Evolutionary conservation across 2,888 invertebrate species (phyloP), one percentile per base, ranked within the genome.

Genomic region (Cremastobaeus sp.): DNA sequence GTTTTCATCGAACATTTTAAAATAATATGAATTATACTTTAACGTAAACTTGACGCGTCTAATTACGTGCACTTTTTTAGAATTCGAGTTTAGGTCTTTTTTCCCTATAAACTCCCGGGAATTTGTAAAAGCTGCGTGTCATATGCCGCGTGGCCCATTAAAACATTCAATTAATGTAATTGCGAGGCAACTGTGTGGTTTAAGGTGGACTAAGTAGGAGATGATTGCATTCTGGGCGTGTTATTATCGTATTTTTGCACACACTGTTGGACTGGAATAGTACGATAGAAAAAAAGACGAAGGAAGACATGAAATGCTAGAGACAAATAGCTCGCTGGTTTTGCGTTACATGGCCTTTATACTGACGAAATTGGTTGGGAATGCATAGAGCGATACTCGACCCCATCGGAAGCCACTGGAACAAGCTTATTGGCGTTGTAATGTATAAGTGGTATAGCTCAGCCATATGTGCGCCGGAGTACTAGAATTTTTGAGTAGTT

Each of bases 361-460:
- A 32, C 21, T 18, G 43, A 18, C 48, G 57, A 73, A 73, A 73
- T 73, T 73, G 66, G 66, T 68, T 62, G 60, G 45, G 30, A 65
- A 64, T 37, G 64, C 20, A n/a, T 39, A 35, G 60, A 25, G 50
- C 25, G 62, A 57, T 64, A 65, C 65, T 70, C 70, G 55, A 70
- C 35, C 48, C 55, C 55, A 59, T 66, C 70, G 74, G 59, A 66
- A 50, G 59, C 70, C 20, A 28, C 57, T 54, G 57, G 45, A 66
- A 66, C 45, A 39, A 57, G 55, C 55, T 70, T 66, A 74, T 74
- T 74, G 64, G 50, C 55, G 62, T 55, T 66, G 74, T 70, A 65
- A 60, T 37, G 55, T 57, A 50, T 60, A 66, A 74, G 70, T 74
- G 57, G 60, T 66, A 32, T 50, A 37, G 60, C 60, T 74, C 60